Evolutionary conservation across 2,113 vertebrate species (phyloP).

Genomic region (Alligator mississippiensis): DNA sequence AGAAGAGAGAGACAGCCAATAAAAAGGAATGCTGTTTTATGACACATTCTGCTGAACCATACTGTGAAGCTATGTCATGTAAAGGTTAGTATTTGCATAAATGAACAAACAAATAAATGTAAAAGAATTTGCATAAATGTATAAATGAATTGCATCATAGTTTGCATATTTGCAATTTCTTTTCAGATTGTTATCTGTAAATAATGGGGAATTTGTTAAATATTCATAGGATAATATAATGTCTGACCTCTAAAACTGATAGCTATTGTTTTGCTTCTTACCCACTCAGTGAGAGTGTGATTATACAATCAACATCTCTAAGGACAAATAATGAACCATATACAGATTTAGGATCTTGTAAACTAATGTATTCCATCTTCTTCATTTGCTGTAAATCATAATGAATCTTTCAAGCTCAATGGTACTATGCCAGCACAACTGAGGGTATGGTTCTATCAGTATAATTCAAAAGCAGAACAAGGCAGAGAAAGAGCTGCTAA

Average conservation of each 20-base stretch:
- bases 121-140: background rate
- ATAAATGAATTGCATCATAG: background rate
- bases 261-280: constrained; percentile 52
- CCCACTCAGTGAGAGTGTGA: background rate
- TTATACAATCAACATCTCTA: constrained; percentile 10
- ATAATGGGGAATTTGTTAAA: constrained; percentile 49
- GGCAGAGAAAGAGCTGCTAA: background rate
- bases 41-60: background rate
- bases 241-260: constrained; percentile 41
- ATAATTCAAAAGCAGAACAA: background rate
- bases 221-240: constrained; percentile 46
- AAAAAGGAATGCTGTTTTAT: background rate
- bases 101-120: background rate
- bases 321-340: constrained; percentile 41
- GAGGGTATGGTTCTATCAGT: background rate
- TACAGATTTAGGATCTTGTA: constrained; percentile 20
- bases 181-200: constrained; percentile 39
- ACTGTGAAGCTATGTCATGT: background rate
- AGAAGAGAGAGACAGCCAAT: background rate
- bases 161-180: constrained; percentile 8
- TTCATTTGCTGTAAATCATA: background rate
- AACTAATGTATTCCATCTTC: background rate
- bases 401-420: background rate
- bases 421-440: background rate
- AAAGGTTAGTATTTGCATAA: constrained; percentile 41